Conservation (phyloP, 2,113 vertebrate species). For the Nipponia nippon region DNA sequence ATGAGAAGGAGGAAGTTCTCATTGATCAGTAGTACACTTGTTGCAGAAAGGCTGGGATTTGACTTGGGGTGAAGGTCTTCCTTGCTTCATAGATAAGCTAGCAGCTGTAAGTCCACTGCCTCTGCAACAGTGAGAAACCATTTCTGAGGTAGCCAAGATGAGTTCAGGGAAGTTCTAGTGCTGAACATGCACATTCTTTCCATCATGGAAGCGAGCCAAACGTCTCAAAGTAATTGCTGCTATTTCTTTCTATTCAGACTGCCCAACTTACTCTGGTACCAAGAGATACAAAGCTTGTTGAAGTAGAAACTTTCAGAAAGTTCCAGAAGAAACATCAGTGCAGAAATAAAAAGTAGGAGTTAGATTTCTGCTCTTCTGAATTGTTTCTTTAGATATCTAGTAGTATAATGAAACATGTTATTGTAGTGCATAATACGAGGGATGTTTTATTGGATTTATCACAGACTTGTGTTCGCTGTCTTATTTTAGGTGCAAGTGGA, state of each 20-base stretch:
- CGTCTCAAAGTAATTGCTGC: constrained; percentile 38
- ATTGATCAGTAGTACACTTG: neutral
- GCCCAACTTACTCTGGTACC: neutral
- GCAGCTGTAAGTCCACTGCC: neutral
- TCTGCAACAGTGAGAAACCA: neutral
- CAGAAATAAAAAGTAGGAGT: neutral
- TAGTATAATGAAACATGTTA: neutral
- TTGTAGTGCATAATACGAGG: neutral
- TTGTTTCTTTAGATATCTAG: neutral
- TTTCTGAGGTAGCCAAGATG: constrained; percentile 1
- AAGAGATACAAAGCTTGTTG: neutral
- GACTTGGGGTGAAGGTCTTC: neutral
- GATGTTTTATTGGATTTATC: neutral
- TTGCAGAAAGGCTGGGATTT: neutral
- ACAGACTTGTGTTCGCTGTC: neutral
- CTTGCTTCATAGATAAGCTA: neutral
- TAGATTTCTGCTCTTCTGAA: neutral
- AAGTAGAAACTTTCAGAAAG: neutral
- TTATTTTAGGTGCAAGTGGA: constrained; percentile 49
- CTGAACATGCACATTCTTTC: constrained; percentile 34
- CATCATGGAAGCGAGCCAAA: neutral
- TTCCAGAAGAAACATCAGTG: neutral
- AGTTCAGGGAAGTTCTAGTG: neutral
- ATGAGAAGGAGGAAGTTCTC: neutral
- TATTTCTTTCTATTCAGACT: constrained; percentile 23